Percentiles rank a stretch among this genome's conserved stretches.
These are phyloP conservation scores for Dendrolimus punctatus DNA, from an alignment of 1,140 invertebrate species.

Conservation along the genomic window DNA sequence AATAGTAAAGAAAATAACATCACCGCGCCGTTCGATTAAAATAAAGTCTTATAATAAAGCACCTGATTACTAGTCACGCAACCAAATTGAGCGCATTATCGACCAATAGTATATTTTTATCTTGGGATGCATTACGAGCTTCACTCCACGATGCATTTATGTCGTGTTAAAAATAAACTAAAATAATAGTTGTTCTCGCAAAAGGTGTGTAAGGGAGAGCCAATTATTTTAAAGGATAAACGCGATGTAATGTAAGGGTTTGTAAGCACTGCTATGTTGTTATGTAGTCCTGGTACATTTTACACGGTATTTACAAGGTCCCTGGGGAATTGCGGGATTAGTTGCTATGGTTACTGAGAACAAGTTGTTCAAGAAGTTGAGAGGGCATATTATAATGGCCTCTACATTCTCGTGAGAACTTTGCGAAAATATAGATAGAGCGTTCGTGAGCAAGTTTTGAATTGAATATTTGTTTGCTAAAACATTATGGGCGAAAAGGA, in stretches of 20 bases:
- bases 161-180: constrained; percentile 12
- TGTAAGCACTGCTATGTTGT: constrained; percentile 16
- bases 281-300: constrained; percentile 42
- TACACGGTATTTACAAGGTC: constrained; percentile 40
- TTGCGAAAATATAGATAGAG: no score
- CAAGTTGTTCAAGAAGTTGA: no score
- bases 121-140: constrained; percentile 1
- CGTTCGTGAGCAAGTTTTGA: no score
- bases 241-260: no score
- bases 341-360: neutral
- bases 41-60: no score
- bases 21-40: no score
- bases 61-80: constrained; percentile 11
- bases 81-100: constrained; percentile 10
- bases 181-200: constrained; percentile 13
- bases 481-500: no score
- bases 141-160: no score
- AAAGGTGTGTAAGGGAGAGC: constrained; percentile 19
- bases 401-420: no score
- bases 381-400: no score
- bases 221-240: constrained; percentile 23
- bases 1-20: no score
- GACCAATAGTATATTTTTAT: constrained; percentile 21
- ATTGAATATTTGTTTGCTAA: no score
- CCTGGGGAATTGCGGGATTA: constrained; percentile 16